Conservation (phyloP, 2,797 vertebrate species). For the Lateolabrax maculatus region DNA sequence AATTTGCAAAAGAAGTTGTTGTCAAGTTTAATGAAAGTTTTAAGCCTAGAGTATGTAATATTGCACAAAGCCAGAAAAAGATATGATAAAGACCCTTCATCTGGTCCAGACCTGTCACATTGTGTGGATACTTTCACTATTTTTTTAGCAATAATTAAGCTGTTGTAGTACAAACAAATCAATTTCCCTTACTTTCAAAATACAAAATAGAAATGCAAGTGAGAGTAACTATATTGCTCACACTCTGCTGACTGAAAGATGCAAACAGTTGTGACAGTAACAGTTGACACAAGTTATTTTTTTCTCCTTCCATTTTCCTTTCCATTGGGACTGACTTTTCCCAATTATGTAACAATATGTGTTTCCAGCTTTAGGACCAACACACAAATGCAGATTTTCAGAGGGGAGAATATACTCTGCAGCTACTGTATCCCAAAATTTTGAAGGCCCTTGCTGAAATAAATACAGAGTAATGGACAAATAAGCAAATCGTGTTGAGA, state of each 20-base stretch:
- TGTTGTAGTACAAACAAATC: not conserved
- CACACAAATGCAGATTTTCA: conserved; percentile 36
- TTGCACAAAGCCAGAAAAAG: not conserved
- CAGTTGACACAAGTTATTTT: not conserved
- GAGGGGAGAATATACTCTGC: conserved; percentile 16
- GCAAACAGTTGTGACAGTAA: not conserved
- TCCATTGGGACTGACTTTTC: conserved; percentile 1
- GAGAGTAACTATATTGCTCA: not conserved
- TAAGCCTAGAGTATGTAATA: not conserved
- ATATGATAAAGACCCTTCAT: not conserved
- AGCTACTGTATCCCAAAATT: conserved; percentile 40
- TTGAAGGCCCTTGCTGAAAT: conserved; percentile 52
- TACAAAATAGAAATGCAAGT: not conserved
- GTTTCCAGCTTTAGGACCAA: conserved; percentile 28
- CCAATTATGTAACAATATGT: conserved; percentile 10
- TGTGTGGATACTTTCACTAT: not conserved
- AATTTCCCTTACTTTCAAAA: not conserved
- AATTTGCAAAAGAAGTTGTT: not conserved
- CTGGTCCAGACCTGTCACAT: not conserved
- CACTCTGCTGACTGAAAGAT: not conserved
- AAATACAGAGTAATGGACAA: conserved; percentile 67
- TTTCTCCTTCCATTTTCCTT: not conserved
- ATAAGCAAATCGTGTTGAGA: conserved; percentile 53
- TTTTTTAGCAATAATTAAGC: conserved; percentile 1
- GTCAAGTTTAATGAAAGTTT: not conserved